Percentiles rank a stretch among this genome's conserved stretches.
These are phyloP conservation scores for Stomatorhinus ivindoensis DNA, from an alignment of 2,113 vertebrate species.

Conservation along the genomic window DNA sequence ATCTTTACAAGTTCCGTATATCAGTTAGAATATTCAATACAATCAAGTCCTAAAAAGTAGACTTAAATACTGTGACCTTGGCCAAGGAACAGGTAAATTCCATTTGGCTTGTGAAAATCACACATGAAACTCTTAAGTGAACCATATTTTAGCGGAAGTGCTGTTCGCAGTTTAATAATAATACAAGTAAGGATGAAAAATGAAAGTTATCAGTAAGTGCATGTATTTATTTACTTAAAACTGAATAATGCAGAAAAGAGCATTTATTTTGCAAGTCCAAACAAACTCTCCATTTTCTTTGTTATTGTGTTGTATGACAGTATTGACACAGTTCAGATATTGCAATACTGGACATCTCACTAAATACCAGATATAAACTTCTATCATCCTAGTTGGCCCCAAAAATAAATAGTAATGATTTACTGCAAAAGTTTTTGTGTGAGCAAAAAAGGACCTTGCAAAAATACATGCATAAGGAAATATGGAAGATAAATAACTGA, in stretches of 20 bases:
- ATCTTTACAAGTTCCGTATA: neutral
- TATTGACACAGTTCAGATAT: no score
- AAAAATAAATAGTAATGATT: neutral
- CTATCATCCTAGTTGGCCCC: neutral
- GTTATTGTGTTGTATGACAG: no score
- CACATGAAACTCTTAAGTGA: neutral
- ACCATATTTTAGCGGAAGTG: neutral
- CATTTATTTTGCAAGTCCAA: neutral
- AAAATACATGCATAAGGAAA: constrained; percentile 5
- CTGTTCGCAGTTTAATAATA: neutral
- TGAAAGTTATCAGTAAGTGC: neutral
- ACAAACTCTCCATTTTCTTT: neutral
- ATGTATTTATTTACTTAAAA: neutral
- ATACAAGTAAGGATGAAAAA: neutral
- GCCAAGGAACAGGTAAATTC: neutral
- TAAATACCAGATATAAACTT: neutral
- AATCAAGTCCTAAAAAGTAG: neutral
- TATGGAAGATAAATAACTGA: neutral
- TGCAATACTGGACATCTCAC: neutral
- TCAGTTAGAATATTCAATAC: neutral
- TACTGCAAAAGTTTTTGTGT: neutral
- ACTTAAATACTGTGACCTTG: neutral
- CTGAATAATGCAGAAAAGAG: neutral
- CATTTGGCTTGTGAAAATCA: neutral
- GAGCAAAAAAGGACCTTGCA: neutral